Base-by-base conservation (phyloP, 2,888 invertebrate genomes). In the Drosophila ustulata region DNA sequence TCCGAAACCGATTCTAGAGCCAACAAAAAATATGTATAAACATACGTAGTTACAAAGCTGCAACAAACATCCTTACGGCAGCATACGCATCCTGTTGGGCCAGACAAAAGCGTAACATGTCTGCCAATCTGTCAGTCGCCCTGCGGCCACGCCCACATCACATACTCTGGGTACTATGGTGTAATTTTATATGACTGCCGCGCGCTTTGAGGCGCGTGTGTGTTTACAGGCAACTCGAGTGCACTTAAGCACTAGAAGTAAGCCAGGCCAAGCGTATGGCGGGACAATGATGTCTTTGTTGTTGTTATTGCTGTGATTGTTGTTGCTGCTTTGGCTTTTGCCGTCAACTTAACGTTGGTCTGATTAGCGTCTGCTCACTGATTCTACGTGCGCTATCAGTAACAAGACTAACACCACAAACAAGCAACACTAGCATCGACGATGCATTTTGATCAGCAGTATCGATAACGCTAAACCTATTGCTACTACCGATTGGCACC, bases 211-310 rank as follows among this genome's bases (percentile, higher is more conserved):
- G 64, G 49, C 74, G 78, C 64, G 82, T 76, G 79, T 81, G 71
- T 87, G 82, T 83, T 88, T 88, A 83, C 82, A 88, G 83, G 75
- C 75, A 83, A 77, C 88, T 88, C 72, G 75, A 83, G 83, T 83
- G 83, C 83, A 88, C 83, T 88, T 83, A 85, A 75, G 88, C 79
- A 81, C 77, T 80, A 64, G 58, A 58, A 68, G 70, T 80, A 78
- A 78, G 78, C 78, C 72, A 64, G 80, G 67, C 78, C 72, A 67
- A 80, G 78, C 77, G 61, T 67, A 61, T 71, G 73, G 63, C 65
- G 52, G 69, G 49, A 68, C 63, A 62, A 37, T 61, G 52, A 23
- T 46, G 55, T 23, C 43, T 49, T 23, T 55, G 50, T 46, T 34
- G 46, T n/a, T 51, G 37, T 43, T 34, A 26, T 9, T 47, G 32